A percentile compares a stretch with the other conserved stretches of the same genome.
Conservation (phyloP, 1,140 invertebrate genomes). For the Drosophila ironensis region DNA sequence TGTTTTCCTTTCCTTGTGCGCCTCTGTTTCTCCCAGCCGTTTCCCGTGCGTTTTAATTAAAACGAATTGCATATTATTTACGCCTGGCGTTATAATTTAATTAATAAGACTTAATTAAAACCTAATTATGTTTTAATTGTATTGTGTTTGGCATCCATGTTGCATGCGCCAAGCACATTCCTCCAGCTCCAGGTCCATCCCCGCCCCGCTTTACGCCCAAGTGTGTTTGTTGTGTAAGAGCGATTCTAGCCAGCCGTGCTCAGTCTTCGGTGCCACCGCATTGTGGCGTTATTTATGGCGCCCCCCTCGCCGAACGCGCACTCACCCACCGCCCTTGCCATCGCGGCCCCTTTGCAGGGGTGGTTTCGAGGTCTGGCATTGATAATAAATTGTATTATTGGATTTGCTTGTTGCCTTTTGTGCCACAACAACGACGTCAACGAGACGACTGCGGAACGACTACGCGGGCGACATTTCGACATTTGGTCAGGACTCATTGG, state of each 20-base stretch:
- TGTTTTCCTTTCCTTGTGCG: neutral
- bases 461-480: constrained; percentile 47
- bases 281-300: constrained; percentile 65
- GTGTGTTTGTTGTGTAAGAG: constrained; percentile 27
- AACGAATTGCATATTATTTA: constrained; percentile 71
- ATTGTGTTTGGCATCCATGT: constrained; percentile 23
- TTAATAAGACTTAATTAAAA: constrained; percentile 75
- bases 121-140: constrained; percentile 76
- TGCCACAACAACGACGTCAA: constrained; percentile 16
- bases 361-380: constrained; percentile 51
- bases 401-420: constrained; percentile 73
- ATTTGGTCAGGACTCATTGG: constrained; percentile 48
- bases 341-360: constrained; percentile 9
- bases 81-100: constrained; percentile 73
- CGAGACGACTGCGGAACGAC: constrained; percentile 10
- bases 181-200: neutral
- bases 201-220: constrained; percentile 17
- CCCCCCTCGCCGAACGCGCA: too few species aligned
- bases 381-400: constrained; percentile 78
- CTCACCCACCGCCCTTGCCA: neutral
- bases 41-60: constrained; percentile 56
- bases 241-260: constrained; percentile 14
- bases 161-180: constrained; percentile 53
- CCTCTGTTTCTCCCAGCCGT: neutral
- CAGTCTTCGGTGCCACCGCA: neutral